phyloP scores from a whole-genome alignment of 64 coral and sea anemone species.

The Catalaphyllia jardinei region DNA sequence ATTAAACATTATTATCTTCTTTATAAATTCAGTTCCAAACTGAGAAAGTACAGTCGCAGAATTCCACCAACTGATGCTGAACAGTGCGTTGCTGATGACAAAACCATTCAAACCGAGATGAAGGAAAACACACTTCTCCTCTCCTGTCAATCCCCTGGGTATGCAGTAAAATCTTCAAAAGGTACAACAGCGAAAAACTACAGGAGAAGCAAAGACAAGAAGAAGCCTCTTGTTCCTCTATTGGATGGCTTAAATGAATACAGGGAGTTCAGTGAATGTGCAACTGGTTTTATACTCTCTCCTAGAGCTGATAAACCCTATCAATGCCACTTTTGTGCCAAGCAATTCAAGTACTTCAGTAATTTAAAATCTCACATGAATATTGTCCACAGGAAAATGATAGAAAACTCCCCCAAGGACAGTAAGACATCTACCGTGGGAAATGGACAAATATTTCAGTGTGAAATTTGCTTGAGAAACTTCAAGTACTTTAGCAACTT shows the following conservation, averaged over 20 bases:
- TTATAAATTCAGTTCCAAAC: not conserved
- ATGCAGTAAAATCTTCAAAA: not conserved
- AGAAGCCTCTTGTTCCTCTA: not conserved
- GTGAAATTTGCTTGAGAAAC: slow-evolving; percentile 60
- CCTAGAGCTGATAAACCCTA: slow-evolving; percentile 12
- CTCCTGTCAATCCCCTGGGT: not conserved
- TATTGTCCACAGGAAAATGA: slow-evolving; percentile 51
- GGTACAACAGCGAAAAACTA: not conserved
- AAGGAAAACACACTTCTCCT: not conserved
- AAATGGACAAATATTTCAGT: slow-evolving; percentile 42
- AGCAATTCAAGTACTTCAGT: slow-evolving; percentile 59
- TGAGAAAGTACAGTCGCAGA: not conserved
- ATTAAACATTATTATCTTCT: not conserved
- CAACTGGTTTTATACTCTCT: slow-evolving; percentile 17
- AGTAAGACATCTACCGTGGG: not conserved
- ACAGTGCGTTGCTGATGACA: not conserved
- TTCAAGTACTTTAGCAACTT: slow-evolving; percentile 66
- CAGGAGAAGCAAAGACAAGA: not conserved
- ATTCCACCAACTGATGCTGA: not conserved
- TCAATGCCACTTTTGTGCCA: slow-evolving; percentile 39
- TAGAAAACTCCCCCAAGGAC: not conserved
- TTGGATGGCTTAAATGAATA: not conserved
- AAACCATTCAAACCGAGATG: not conserved
- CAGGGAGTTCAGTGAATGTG: not conserved
- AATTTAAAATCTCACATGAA: slow-evolving; percentile 67